Base-by-base conservation (phyloP, 2,888 invertebrate species). In the Latrodectus elegans region DNA sequence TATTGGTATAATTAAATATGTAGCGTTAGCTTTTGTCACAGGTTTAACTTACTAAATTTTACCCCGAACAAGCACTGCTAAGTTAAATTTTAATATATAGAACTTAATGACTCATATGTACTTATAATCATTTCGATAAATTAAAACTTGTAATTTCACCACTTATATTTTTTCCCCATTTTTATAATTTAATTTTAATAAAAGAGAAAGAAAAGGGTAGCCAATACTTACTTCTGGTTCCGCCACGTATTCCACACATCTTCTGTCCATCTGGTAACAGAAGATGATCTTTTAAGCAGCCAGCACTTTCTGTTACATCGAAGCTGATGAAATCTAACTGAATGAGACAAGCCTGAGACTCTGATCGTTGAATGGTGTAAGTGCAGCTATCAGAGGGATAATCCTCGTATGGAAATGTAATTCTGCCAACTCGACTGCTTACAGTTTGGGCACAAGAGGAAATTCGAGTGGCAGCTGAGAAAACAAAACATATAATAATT, bases 311-410 rank as follows among this genome's bases (percentile, higher is more conserved):
- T 1, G 65, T 8, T 3, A 88, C 55, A 9, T 84, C 84, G 52
- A 88, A 88, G 51, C 55, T 38, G 10, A 67, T 26, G 17, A 88
- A 79, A 53, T 88, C 88, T 53, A 88, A 14, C 38, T 84, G 77
- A 12, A 88, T 51, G 10, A 76, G 60, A 49, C 88, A 88, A 8
- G 88, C 88, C 1, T 74, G 71, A 10, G 78, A 49, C n/a, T 75
- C 80, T 0, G 79, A 84, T 10, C 68, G 78, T 22, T 64, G 64
- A 15, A 88, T 80, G n/a, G 76, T 75, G 55, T 80, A 88, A 15
- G 79, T 76, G 38, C 88, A 88, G 11, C 71, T 17, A 1, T 73
- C 51, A 4, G n/a, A 1, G 8, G 67, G 3, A 17, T 71, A 49
- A 12, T 70, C 73, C 11, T 52, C 52, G 12, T 73, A 71, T 3